phyloP scores from a whole-genome alignment of 2,113 vertebrate species.

The Myotis brandtii region DNA sequence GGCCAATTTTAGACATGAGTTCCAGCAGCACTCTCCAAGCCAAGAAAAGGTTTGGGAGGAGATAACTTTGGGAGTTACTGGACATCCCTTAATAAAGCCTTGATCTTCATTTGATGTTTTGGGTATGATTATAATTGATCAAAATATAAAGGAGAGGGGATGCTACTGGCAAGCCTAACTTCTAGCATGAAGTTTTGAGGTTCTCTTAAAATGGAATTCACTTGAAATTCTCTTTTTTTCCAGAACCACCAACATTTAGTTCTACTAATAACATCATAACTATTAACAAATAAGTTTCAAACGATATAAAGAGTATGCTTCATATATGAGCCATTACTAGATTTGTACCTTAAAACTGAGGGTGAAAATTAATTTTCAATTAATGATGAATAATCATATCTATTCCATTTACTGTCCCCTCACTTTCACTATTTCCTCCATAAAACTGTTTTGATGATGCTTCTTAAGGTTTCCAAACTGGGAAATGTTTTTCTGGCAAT shows the following conservation, averaged over 20 bases:
- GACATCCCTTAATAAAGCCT: neutral
- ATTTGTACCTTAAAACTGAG: neutral
- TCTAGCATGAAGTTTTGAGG: neutral
- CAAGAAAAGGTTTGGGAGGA: neutral
- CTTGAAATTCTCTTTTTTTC: neutral
- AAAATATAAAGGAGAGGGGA: neutral
- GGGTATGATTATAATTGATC: neutral
- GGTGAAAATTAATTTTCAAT: neutral
- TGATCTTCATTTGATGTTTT: neutral
- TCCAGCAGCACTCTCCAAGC: neutral
- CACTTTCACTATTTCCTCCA: neutral
- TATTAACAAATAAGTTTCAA: conserved; percentile 5
- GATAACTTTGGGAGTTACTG: neutral
- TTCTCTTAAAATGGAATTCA: conserved; percentile 36
- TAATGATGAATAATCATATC: neutral
- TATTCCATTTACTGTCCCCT: neutral
- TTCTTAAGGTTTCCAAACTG: neutral
- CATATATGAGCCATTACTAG: neutral
- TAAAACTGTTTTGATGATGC: neutral
- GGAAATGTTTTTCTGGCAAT: neutral
- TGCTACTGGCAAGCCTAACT: neutral
- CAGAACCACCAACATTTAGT: neutral
- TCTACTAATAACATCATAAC: neutral
- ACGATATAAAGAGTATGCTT: neutral
- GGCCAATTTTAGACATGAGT: neutral